These are phyloP conservation scores for Chromoteleia sp. DNA, from an alignment of 2,888 invertebrate genomes.

Conservation along the genomic window DNA sequence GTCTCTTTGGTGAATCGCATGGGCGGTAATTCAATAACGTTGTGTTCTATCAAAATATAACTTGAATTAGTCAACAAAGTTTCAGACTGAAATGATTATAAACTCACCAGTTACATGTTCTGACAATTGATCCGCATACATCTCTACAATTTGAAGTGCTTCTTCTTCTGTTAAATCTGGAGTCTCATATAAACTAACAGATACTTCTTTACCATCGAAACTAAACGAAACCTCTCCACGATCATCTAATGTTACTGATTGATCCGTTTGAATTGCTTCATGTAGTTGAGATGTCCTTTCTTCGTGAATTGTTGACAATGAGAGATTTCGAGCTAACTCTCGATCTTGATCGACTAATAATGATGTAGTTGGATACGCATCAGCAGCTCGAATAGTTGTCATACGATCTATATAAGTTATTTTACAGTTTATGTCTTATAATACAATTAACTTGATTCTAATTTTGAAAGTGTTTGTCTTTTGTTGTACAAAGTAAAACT, in stretches of 20 bases:
- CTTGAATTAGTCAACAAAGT: neutral
- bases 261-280: slow-evolving; percentile 91
- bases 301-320: slow-evolving; percentile 95
- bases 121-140: slow-evolving; percentile 96
- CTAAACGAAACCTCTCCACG: slow-evolving; percentile 95
- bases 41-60: slow-evolving; percentile 87
- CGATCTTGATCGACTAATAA: slow-evolving; percentile 82
- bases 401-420: slow-evolving; percentile 77
- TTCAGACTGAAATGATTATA: neutral
- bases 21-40: slow-evolving; percentile 94
- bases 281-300: slow-evolving; percentile 95
- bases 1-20: slow-evolving; percentile 95
- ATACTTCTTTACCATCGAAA: slow-evolving; percentile 96
- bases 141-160: slow-evolving; percentile 95
- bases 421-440: neutral
- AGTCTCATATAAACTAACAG: slow-evolving; percentile 95
- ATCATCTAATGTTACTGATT: slow-evolving; percentile 90
- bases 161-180: slow-evolving; percentile 97
- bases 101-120: slow-evolving; percentile 90
- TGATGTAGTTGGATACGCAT: slow-evolving; percentile 48
- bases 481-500: too few species aligned
- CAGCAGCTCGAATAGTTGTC: slow-evolving; percentile 19
- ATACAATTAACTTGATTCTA: neutral
- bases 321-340: slow-evolving; percentile 90
- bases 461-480: too few species aligned